Evolutionary conservation across 2,113 vertebrate species (phyloP), one percentile per base, ranked within the genome.

Genomic region (Brachirus orientalis): DNA sequence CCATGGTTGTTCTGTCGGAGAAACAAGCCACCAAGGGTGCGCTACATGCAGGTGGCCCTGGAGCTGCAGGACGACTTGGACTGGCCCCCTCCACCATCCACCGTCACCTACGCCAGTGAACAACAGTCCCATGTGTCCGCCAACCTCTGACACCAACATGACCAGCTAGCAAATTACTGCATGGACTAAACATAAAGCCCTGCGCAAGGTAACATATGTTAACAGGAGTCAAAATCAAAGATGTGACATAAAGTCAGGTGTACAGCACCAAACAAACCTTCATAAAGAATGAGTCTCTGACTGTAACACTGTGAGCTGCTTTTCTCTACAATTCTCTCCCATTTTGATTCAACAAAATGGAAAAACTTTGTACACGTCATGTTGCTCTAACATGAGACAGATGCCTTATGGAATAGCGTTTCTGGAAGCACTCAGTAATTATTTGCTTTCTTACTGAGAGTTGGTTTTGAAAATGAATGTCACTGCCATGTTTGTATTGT

Each of bases 61-160:
- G 94, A 97, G 92, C 93, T 98, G 80, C 86, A 91, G 84, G 90
- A 94, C 5, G 94, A 95, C 60, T 90, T 94, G 0, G 91, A 95
- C 66, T 98, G 96, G 96, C 96, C 96, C 18, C 96, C 96, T 12
- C 93, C 91, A 78, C 94, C 95, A 60, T 93, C 92, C 60, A 92
- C 94, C 1, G 94, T 94, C 53, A 96, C 94, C 6, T 95, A 94
- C 80, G 95, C 95, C 0, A 93, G 82, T 63, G 45, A 71, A 0
- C 58, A 76, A 63, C 80, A 87, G 41, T n/a, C 70, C 40, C 48
- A 37, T 52, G 19, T 33, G 41, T 74, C 77, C 16, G 56, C 18
- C 13, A 17, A 36, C 7, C 80, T 86, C 54, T 88, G 82, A 86
- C 59, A 18, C 40, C 36, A 22, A 14, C 1, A 0, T n/a, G 46